Evolutionary conservation across 2,797 vertebrate genomes (phyloP).

Genomic region (Aulostomus chinensis): DNA sequence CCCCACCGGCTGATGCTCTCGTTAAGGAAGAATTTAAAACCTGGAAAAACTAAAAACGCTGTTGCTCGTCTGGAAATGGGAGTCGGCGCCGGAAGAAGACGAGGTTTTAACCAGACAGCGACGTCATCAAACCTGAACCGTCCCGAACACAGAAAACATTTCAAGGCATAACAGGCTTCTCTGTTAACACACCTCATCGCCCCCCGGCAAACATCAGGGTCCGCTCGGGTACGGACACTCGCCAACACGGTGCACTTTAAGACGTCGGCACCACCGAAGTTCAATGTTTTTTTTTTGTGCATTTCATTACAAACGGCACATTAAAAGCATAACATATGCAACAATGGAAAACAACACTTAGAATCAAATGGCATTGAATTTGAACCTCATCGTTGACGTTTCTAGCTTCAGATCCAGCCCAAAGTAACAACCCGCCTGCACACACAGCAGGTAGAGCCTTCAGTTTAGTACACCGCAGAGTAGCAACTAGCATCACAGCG

Average conservation of each 20-base stretch:
- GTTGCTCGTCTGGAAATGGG: too few species aligned
- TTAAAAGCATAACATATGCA: conserved; percentile 14
- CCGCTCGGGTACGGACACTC: conserved; percentile 33
- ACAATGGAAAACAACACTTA: conserved; percentile 14
- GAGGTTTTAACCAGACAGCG: conserved; percentile 37
- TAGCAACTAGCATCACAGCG: too few species aligned
- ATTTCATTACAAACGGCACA: conserved; percentile 30
- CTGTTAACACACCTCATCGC: conserved; percentile 19
- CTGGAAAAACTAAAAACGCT: too few species aligned
- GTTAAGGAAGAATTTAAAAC: not conserved
- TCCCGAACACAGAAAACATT: conserved; percentile 35
- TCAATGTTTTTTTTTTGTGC: too few species aligned
- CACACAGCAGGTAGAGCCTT: too few species aligned
- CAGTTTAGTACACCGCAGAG: too few species aligned
- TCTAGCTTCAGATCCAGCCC: conserved; percentile 60
- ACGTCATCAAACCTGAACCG: conserved; percentile 3
- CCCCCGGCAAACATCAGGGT: conserved; percentile 25
- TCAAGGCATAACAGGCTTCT: conserved; percentile 52
- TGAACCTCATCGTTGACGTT: conserved; percentile 13
- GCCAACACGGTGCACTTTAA: conserved; percentile 21
- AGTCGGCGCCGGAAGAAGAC: not conserved
- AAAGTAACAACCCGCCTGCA: conserved; percentile 28
- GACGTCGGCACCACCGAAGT: too few species aligned
- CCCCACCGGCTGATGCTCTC: not conserved
- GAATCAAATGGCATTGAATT: conserved; percentile 20